Conservation (phyloP, 2,888 invertebrate genomes). For the Thecocarcelia acutangulata region DNA sequence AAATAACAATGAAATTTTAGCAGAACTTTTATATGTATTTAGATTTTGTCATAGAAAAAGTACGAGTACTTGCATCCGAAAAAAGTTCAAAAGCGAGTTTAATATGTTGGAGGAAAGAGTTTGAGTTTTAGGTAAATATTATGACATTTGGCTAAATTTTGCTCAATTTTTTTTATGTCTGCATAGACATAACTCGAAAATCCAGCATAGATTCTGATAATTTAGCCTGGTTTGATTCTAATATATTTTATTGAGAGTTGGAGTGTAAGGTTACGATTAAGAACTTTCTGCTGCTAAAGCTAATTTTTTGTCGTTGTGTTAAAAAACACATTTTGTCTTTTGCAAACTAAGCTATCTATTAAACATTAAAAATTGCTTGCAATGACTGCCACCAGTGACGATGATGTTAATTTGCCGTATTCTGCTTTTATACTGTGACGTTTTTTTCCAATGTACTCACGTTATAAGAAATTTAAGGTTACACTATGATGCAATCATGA, state of each 20-base stretch:
- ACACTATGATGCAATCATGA: conserved; percentile 71
- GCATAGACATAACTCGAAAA: conserved; percentile 22
- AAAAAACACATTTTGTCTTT: background rate
- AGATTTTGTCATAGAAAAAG: too few species aligned
- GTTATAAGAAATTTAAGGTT: conserved; percentile 66
- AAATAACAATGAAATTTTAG: conserved; percentile 49
- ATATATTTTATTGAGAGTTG: conserved; percentile 26
- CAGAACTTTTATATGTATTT: conserved; percentile 6
- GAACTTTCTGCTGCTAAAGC: background rate
- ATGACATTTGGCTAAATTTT: conserved; percentile 33
- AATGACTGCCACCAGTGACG: conserved; percentile 28
- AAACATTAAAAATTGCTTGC: conserved; percentile 1
- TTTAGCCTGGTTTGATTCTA: conserved; percentile 53
- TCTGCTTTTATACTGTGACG: conserved; percentile 65
- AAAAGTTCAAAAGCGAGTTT: background rate
- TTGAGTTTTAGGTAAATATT: conserved; percentile 25
- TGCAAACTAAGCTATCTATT: background rate
- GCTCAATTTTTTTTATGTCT: conserved; percentile 30
- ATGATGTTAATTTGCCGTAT: conserved; percentile 45
- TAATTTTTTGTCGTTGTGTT: background rate
- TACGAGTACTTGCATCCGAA: background rate
- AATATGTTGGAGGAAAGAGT: background rate
- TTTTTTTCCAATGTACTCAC: conserved; percentile 48
- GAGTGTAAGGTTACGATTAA: conserved; percentile 24
- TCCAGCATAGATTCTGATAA: conserved; percentile 18